Base-by-base conservation (phyloP, 2,888 invertebrate genomes). In the Meiosimyza decipiens region DNA sequence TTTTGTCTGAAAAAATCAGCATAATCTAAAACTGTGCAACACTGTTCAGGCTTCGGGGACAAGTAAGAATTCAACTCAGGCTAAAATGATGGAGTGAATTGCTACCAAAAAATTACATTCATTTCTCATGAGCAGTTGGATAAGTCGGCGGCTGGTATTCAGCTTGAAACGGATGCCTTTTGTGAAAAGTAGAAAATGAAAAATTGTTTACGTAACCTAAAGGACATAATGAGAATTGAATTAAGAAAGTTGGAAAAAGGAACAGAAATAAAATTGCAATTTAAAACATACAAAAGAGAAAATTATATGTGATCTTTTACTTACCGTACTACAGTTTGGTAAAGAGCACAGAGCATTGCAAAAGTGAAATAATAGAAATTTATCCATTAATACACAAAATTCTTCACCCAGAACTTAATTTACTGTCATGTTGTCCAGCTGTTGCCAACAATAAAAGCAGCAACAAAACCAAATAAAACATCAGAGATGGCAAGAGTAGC, bases 391-490 rank as follows among this genome's bases (percentile, higher is more conserved):
- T 28, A 3, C 28, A 28, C 28, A 28, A 28, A 28, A 28, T 40
- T 47, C 63, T n/a, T 63, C 18, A 18, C 63, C 63, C 18, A n/a
- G 47, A 47, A 47, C 49, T 40, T 40, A 40, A 40, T 33, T 49
- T 47, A 63, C 33, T 40, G 33, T 40, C 57, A 63, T 13, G 40
- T 63, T 63, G 18, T 63, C 13, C 63, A 63, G 63, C 63, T 63
- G 63, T 47, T 63, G 63, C 49, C 47, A 47, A 40, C 40, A 40
- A 40, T 9, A 40, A 9, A 40, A 16, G 49, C n/a, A 62, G 15
- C 16, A 16, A 33, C 7, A 62, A 60, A 9, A 60, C 9, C 40
- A 40, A 16, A 62, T 3, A 47, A 16, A 49, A 11, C 1, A 62
- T 16, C 13, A n/a, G 16, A n/a, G 47, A 62, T 62, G 16, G 15